Conservation (phyloP, 2,113 vertebrate species). For the Athene noctua region DNA sequence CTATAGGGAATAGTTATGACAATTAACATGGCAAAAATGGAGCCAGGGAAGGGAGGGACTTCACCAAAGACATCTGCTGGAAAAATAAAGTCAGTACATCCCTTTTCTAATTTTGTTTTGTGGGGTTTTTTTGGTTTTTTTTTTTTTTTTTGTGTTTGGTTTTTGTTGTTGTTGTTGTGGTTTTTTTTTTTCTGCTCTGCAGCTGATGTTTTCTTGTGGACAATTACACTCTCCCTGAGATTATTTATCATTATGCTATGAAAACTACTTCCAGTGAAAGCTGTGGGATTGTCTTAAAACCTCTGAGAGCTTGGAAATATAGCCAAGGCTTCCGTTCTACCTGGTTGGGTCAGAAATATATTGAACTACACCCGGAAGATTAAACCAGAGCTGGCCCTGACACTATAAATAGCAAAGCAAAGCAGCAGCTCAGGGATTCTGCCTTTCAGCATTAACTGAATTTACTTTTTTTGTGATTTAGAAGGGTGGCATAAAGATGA, state of each 20-base stretch:
- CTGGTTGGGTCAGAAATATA: slow-evolving; percentile 45
- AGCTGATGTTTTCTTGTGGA: neutral
- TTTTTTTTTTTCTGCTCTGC: neutral
- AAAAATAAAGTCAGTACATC: slow-evolving; percentile 3
- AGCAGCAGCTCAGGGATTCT: slow-evolving; percentile 11
- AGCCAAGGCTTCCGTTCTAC: slow-evolving; percentile 6
- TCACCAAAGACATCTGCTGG: slow-evolving; percentile 42
- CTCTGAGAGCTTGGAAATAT: neutral
- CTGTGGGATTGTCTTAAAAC: slow-evolving; percentile 19
- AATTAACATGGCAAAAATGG: slow-evolving; percentile 24
- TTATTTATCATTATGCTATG: neutral
- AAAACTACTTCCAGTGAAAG: neutral
- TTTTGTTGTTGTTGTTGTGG: rapidly evolving
- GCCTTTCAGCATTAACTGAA: slow-evolving; percentile 6
- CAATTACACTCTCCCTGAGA: neutral
- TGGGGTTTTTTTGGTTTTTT: too few species aligned
- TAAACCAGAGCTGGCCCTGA: slow-evolving; percentile 5
- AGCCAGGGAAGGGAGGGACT: neutral
- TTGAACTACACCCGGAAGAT: slow-evolving; percentile 29
- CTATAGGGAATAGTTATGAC: slow-evolving; percentile 19
- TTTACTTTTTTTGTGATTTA: slow-evolving; percentile 39
- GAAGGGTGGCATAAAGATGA: slow-evolving; percentile 12
- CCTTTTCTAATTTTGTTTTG: neutral
- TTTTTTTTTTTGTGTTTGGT: neutral
- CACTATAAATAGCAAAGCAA: slow-evolving; percentile 11